phyloP scores from a whole-genome alignment of 53 echinoderm and acorn worm genomes.

The Patiria pectinifera region DNA sequence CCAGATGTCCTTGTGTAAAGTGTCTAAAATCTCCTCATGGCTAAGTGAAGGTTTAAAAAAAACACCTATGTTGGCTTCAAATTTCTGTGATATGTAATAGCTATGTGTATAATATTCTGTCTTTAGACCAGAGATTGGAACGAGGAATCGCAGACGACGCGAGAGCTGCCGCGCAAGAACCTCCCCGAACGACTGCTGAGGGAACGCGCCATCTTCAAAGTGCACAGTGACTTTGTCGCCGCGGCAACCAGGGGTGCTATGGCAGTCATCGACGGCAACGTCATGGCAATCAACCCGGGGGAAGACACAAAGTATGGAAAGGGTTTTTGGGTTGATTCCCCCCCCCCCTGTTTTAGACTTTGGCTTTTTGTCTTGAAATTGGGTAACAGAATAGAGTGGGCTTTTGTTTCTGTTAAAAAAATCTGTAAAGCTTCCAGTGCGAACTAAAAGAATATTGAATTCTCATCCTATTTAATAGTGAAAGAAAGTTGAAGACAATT shows the following conservation, averaged over 20 bases:
- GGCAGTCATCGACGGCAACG: constrained; percentile 98
- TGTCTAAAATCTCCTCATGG: too few species aligned
- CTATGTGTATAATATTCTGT: neutral
- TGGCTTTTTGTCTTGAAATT: neutral
- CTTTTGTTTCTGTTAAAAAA: too few species aligned
- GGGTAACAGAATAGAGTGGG: neutral
- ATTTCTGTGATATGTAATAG: too few species aligned
- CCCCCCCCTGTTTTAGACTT: neutral
- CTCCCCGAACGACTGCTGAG: constrained; percentile 92
- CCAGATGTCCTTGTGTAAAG: too few species aligned
- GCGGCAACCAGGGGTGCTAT: constrained; percentile 96
- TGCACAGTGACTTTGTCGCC: constrained; percentile 98
- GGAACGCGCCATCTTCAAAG: constrained; percentile 98
- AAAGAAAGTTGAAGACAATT: too few species aligned
- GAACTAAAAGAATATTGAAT: too few species aligned
- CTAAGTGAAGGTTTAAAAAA: too few species aligned
- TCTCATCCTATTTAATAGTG: too few species aligned
- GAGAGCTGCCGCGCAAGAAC: constrained; percentile 92
- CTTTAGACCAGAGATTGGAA: constrained; percentile 96
- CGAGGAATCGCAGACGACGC: constrained; percentile 93
- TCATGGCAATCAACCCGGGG: constrained; percentile 99
- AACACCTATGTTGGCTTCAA: too few species aligned
- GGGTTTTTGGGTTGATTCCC: neutral
- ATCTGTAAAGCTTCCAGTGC: too few species aligned
- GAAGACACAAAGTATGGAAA: constrained; percentile 93